A percentile compares a stretch with the other conserved stretches of the same genome.
Conservation (phyloP, 1,140 invertebrate genomes). For the Galleria mellonella region DNA sequence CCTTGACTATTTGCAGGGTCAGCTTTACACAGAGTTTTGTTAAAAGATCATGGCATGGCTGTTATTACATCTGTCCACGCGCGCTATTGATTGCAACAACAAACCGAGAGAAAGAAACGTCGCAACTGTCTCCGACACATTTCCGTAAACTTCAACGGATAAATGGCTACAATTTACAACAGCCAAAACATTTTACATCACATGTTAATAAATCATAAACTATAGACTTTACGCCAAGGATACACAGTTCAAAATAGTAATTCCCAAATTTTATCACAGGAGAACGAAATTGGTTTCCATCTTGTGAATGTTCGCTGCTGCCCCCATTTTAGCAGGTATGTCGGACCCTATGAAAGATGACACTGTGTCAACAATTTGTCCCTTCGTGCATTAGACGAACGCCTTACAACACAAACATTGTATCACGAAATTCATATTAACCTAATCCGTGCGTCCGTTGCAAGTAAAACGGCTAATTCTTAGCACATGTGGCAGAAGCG, state of each 20-base stretch:
- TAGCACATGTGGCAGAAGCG: conserved; percentile 45
- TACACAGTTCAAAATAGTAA: conserved; percentile 31
- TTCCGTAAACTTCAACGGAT: conserved; percentile 35
- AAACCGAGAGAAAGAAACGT: conserved; percentile 39
- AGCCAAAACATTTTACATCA: conserved; percentile 15
- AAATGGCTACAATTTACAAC: conserved; percentile 30
- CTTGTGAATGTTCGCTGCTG: conserved; percentile 4
- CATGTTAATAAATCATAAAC: background rate
- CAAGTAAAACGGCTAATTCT: conserved; percentile 45
- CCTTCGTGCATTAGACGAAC: conserved; percentile 40
- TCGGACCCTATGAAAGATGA: conserved; percentile 55
- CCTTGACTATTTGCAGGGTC: background rate
- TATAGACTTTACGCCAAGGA: conserved; percentile 11
- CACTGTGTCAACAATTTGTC: conserved; percentile 68
- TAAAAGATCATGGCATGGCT: conserved; percentile 18
- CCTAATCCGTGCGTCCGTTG: conserved; percentile 62
- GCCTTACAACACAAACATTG: conserved; percentile 61
- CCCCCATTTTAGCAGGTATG: conserved; percentile 38
- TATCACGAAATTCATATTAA: conserved; percentile 67
- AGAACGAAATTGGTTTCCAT: conserved; percentile 14
- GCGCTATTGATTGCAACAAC: conserved; percentile 26
- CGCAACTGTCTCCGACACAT: conserved; percentile 48
- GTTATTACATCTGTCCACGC: conserved; percentile 59
- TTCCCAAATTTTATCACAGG: conserved; percentile 5
- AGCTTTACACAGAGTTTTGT: no score